Conservation (phyloP, 1,140 invertebrate species). For the Agrilus planipennis region DNA sequence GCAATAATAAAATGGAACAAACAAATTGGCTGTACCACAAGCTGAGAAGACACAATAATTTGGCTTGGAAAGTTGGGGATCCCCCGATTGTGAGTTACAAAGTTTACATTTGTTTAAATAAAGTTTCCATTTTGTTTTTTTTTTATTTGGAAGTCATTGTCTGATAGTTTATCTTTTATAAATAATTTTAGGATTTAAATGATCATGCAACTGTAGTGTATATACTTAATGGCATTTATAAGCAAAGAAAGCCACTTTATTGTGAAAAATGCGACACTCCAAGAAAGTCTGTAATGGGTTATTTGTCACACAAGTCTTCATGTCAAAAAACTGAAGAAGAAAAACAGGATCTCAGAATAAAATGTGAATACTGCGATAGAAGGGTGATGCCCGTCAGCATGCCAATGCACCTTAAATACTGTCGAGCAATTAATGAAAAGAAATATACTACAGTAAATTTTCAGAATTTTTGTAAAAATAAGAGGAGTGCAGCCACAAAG, state of each 20-base stretch:
- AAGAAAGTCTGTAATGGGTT: slow-evolving; percentile 47
- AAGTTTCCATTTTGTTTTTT: neutral
- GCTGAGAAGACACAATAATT: slow-evolving; percentile 24
- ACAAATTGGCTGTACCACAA: slow-evolving; percentile 21
- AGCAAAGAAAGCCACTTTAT: slow-evolving; percentile 32
- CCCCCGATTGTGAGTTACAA: slow-evolving; percentile 21
- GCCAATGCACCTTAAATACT: neutral
- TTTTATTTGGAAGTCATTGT: too few species aligned
- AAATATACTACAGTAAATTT: too few species aligned
- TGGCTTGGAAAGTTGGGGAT: slow-evolving; percentile 25
- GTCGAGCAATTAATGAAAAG: too few species aligned
- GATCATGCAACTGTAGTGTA: slow-evolving; percentile 18
- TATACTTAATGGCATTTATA: slow-evolving; percentile 21
- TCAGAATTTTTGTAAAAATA: too few species aligned
- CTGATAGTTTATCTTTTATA: too few species aligned
- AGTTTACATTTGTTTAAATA: neutral
- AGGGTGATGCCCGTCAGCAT: neutral
- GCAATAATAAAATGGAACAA: slow-evolving; percentile 18
- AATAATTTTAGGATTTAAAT: slow-evolving; percentile 27
- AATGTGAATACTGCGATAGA: slow-evolving; percentile 32
- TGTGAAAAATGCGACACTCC: slow-evolving; percentile 43
- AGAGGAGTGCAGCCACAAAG: slow-evolving; percentile 44
- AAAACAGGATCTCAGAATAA: slow-evolving; percentile 35
- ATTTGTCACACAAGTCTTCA: slow-evolving; percentile 46
- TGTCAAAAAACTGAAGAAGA: slow-evolving; percentile 49